Conservation (phyloP, 2,113 vertebrate genomes). For the Atlantisia rogersi region DNA sequence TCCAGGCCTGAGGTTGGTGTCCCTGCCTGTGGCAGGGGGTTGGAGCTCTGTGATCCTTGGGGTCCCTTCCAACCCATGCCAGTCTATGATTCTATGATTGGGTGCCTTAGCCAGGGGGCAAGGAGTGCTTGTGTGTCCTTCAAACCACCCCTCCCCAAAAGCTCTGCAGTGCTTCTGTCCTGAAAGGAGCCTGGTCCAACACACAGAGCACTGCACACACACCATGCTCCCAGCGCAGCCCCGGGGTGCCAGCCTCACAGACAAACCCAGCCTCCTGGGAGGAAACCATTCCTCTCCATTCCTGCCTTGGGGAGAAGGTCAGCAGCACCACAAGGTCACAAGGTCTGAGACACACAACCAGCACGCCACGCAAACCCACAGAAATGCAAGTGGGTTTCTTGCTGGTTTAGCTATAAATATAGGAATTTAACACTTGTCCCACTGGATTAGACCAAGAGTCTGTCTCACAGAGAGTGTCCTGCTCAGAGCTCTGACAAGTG, state of each 20-base stretch:
- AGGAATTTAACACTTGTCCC: constrained; percentile 20
- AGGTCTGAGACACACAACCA: neutral
- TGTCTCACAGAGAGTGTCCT: neutral
- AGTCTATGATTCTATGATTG: too few relatives aligned
- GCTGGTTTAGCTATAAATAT: neutral
- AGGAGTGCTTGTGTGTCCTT: neutral
- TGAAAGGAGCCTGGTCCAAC: neutral
- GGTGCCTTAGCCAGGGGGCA: neutral
- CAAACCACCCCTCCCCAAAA: neutral
- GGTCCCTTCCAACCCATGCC: too few relatives aligned
- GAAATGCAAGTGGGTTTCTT: neutral
- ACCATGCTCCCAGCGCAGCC: neutral
- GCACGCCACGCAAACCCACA: neutral
- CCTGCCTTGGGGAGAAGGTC: constrained; percentile 11
- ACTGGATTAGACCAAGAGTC: neutral
- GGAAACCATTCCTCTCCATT: neutral
- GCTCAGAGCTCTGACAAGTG: neutral
- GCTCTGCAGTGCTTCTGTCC: neutral
- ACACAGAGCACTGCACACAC: neutral
- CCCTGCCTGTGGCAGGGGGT: too few relatives aligned
- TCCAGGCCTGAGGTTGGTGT: too few relatives aligned
- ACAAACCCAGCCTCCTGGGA: neutral
- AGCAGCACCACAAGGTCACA: neutral
- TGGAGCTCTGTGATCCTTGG: too few relatives aligned
- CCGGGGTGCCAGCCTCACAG: neutral